These are phyloP conservation scores for Chrysopa pallens DNA, from an alignment of 1,140 invertebrate species.

Conservation along the genomic window DNA sequence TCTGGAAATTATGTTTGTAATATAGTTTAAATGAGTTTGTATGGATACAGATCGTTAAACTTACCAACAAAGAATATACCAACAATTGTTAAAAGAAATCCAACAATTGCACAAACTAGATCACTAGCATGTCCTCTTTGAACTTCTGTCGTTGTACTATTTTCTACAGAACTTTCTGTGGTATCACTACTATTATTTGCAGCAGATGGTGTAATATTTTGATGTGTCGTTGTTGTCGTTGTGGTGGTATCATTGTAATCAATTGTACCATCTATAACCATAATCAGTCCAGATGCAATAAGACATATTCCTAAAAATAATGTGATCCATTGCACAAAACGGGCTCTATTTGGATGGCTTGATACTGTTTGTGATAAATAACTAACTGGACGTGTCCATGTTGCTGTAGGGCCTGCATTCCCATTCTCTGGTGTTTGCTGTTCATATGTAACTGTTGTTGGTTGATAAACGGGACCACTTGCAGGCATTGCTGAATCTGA, in stretches of 20 bases:
- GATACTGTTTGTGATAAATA: constrained; percentile 33
- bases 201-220: too few relatives aligned
- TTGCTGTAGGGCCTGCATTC: constrained; percentile 6
- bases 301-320: constrained; percentile 10
- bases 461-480: constrained; percentile 46
- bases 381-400: constrained; percentile 33
- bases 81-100: background rate
- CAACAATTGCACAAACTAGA: background rate
- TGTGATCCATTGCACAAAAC: constrained; percentile 21
- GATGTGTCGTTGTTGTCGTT: too few relatives aligned
- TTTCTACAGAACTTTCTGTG: background rate
- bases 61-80: background rate
- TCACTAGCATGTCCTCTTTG: background rate
- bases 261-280: constrained; percentile 2
- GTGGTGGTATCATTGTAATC: background rate
- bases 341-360: constrained; percentile 24
- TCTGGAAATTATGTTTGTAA: too few relatives aligned
- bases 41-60: too few relatives aligned
- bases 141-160: background rate
- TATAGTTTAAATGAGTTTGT: too few relatives aligned
- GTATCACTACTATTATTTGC: too few relatives aligned
- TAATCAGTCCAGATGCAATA: constrained; percentile 1
- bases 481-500: constrained; percentile 28
- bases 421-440: constrained; percentile 27
- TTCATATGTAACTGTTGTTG: constrained; percentile 50